Evolutionary conservation across 2,113 vertebrate species (phyloP).

Genomic region (Oplegnathus fasciatus): DNA sequence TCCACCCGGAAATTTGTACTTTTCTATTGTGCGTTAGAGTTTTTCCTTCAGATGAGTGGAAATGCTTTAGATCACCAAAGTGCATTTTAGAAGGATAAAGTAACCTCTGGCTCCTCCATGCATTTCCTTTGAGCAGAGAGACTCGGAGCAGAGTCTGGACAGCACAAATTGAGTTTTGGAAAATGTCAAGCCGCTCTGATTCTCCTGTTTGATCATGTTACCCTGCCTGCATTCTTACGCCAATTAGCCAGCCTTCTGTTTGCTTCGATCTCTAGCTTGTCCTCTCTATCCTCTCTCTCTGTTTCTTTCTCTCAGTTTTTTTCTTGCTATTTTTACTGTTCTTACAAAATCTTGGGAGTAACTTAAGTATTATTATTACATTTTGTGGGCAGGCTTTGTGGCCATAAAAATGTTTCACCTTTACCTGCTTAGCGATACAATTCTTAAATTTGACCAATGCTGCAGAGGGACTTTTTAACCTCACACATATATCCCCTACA

Average conservation of each 20-base stretch:
- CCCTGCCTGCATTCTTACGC: slow-evolving; percentile 61
- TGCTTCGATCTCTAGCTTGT: slow-evolving; percentile 8
- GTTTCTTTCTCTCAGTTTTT: neutral
- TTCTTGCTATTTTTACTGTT: slow-evolving; percentile 4
- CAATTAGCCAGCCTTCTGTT: slow-evolving; percentile 58
- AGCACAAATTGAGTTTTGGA: slow-evolving; percentile 75
- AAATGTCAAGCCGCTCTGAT: slow-evolving; percentile 72
- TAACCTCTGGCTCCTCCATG: slow-evolving; percentile 22
- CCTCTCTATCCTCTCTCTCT: neutral
- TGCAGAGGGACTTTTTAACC: neutral
- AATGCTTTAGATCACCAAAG: slow-evolving; percentile 11
- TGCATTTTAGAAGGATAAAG: slow-evolving; percentile 3
- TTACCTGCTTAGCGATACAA: neutral
- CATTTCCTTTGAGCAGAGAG: slow-evolving; percentile 50
- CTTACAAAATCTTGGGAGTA: neutral
- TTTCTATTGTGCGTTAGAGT: neutral
- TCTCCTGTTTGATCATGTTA: slow-evolving; percentile 67
- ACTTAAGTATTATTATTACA: neutral
- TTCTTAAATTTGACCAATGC: neutral
- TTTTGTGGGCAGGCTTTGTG: neutral
- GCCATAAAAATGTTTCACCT: neutral
- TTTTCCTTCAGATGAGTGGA: neutral
- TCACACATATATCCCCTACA: neutral
- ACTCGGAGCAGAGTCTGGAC: slow-evolving; percentile 51
- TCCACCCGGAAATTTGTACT: neutral